phyloP scores from a whole-genome alignment of 2,888 invertebrate species.

The Mantis religiosa region DNA sequence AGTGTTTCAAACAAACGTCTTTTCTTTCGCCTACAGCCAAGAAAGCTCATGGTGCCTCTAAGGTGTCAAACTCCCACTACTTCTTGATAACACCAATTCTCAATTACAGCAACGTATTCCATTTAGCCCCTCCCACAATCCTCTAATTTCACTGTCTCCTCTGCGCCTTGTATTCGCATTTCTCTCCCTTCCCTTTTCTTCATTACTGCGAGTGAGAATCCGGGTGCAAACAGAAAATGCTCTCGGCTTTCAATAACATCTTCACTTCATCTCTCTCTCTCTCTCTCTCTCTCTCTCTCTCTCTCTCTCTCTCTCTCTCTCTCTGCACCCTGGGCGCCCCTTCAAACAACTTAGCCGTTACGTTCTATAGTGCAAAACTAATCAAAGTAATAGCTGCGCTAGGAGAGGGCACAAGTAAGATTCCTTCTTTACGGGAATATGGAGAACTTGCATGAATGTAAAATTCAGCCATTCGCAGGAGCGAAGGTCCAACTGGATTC shows the following conservation, averaged over 20 bases:
- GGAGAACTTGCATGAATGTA: background rate
- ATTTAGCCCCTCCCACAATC: background rate
- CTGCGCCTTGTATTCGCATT: background rate
- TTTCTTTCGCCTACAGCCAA: background rate
- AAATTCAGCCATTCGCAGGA: background rate
- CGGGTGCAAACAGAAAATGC: conserved; percentile 8
- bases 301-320: background rate
- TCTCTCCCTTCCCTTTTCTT: background rate
- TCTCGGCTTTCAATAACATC: conserved; percentile 9
- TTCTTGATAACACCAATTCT: conserved; percentile 10
- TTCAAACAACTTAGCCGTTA: conserved; percentile 3
- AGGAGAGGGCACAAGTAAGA: background rate
- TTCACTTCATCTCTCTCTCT: background rate
- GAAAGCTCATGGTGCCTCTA: background rate
- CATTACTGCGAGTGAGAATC: conserved; percentile 5
- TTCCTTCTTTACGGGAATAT: background rate
- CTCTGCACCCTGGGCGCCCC: background rate
- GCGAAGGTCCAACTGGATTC: background rate
- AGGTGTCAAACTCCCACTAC: background rate
- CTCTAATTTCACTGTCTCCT: background rate
- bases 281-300: background rate
- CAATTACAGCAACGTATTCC: background rate
- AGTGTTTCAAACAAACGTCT: background rate
- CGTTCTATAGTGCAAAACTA: background rate
- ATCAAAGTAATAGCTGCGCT: conserved; percentile 1